Conservation (phyloP, 2,888 invertebrate species). For the Drosophila dives region DNA sequence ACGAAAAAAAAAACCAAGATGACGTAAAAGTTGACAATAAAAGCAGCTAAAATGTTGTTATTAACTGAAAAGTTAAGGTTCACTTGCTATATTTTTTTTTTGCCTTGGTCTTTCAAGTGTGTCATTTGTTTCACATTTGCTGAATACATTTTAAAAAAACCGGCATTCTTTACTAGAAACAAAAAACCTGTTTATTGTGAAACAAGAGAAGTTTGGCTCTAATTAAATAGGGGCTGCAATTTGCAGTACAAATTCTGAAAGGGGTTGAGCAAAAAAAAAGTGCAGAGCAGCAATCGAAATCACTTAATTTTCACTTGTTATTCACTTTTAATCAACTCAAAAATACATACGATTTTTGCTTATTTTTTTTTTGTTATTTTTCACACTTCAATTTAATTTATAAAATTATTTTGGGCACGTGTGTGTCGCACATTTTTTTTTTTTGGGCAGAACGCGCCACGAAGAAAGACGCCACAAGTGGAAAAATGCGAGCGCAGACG, state of each 20-base stretch:
- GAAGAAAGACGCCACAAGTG: constrained; percentile 25
- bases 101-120: constrained; percentile 22
- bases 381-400: constrained; percentile 3
- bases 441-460: constrained; percentile 49
- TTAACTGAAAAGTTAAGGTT: constrained; percentile 25
- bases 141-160: constrained; percentile 57
- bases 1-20: constrained; percentile 23
- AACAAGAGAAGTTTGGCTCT: constrained; percentile 11
- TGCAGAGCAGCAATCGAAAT: constrained; percentile 8
- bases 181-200: constrained; percentile 60
- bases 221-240: constrained; percentile 49
- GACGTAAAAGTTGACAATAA: constrained; percentile 55
- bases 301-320: not conserved
- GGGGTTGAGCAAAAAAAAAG: constrained; percentile 10
- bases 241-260: not conserved
- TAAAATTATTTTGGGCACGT: constrained; percentile 29
- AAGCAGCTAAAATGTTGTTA: constrained; percentile 33
- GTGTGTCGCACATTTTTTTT: constrained; percentile 31
- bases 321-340: constrained; percentile 10
- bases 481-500: constrained; percentile 41
- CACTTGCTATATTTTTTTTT: constrained; percentile 11
- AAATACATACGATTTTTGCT: not conserved
- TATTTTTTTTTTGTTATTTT: not conserved
- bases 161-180: constrained; percentile 60
- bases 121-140: constrained; percentile 54